Percentiles rank a stretch among this genome's conserved stretches.
phyloP scores from a whole-genome alignment of 37 sponge, comb jelly and placozoan species.

The Cladorhizidae sp. region DNA sequence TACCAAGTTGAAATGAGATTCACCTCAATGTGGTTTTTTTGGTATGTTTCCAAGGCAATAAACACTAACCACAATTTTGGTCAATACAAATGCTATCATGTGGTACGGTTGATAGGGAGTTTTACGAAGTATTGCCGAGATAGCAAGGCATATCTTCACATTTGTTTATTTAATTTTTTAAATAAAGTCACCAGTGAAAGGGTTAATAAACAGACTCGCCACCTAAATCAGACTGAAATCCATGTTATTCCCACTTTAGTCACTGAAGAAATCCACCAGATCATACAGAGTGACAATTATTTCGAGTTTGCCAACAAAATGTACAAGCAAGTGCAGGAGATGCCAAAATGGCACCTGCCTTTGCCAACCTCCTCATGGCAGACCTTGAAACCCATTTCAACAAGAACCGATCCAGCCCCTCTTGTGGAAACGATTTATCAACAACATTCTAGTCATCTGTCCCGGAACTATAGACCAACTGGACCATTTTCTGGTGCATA shows the following conservation, averaged over 20 bases:
- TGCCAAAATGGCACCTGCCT: background rate
- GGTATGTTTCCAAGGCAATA: too few relatives aligned
- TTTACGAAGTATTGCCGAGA: too few relatives aligned
- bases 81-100: too few relatives aligned
- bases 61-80: too few relatives aligned
- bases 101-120: too few relatives aligned
- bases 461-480: background rate
- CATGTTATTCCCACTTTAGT: background rate
- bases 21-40: too few relatives aligned
- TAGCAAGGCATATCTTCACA: too few relatives aligned
- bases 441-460: conserved; percentile 2
- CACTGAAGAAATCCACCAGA: background rate
- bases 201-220: too few relatives aligned
- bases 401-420: background rate
- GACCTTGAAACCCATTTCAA: background rate
- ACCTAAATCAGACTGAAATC: too few relatives aligned
- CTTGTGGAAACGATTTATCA: background rate
- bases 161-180: conserved; percentile 11
- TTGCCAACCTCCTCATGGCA: background rate
- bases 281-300: background rate
- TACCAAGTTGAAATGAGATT: too few relatives aligned
- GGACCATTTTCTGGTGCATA: background rate
- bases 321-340: background rate
- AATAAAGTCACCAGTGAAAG: conserved; percentile 44
- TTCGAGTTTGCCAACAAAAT: background rate